These are phyloP conservation scores for Sander lucioperca DNA, from an alignment of 2,113 vertebrate species.

Conservation along the genomic window DNA sequence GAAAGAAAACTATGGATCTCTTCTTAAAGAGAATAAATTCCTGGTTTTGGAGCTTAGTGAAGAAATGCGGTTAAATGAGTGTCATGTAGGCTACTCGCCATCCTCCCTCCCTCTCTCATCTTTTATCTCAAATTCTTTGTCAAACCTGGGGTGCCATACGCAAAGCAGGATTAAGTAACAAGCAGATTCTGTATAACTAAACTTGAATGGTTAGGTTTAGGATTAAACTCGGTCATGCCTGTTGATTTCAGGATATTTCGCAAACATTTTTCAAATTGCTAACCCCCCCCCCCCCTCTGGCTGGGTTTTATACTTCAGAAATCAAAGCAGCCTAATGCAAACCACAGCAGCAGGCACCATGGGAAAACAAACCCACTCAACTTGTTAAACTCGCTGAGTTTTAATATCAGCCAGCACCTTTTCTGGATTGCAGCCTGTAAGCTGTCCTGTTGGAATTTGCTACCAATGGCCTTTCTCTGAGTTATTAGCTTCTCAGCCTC, in stretches of 20 bases:
- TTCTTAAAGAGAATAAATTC: slow-evolving; percentile 6
- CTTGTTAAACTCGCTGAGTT: slow-evolving; percentile 40
- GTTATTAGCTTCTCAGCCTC: slow-evolving; percentile 58
- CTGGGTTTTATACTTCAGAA: slow-evolving; percentile 36
- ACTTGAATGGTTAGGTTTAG: slow-evolving; percentile 6
- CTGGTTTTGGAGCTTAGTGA: slow-evolving; percentile 4
- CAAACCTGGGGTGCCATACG: not conserved
- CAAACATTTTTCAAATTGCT: slow-evolving; percentile 19
- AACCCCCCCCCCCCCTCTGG: not conserved
- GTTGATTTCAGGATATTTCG: slow-evolving; percentile 43
- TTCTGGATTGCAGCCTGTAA: slow-evolving; percentile 36
- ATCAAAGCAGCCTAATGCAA: slow-evolving; percentile 39
- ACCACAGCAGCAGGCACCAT: slow-evolving; percentile 20
- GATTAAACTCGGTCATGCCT: slow-evolving; percentile 10
- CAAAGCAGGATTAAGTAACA: slow-evolving; percentile 4
- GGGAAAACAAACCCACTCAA: slow-evolving; percentile 30
- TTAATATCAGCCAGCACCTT: slow-evolving; percentile 52
- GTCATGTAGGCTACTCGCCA: not conserved
- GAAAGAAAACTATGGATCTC: not conserved
- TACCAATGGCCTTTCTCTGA: slow-evolving; percentile 47
- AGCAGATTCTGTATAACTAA: slow-evolving; percentile 7
- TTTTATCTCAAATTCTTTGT: slow-evolving; percentile 14
- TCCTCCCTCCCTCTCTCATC: not conserved
- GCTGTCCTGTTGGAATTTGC: slow-evolving; percentile 54
- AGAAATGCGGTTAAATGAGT: not conserved